A percentile compares a stretch with the other conserved stretches of the same genome.
These are phyloP conservation scores for Arrhopalites spinosus DNA, from an alignment of 2,888 invertebrate genomes.

Conservation along the genomic window DNA sequence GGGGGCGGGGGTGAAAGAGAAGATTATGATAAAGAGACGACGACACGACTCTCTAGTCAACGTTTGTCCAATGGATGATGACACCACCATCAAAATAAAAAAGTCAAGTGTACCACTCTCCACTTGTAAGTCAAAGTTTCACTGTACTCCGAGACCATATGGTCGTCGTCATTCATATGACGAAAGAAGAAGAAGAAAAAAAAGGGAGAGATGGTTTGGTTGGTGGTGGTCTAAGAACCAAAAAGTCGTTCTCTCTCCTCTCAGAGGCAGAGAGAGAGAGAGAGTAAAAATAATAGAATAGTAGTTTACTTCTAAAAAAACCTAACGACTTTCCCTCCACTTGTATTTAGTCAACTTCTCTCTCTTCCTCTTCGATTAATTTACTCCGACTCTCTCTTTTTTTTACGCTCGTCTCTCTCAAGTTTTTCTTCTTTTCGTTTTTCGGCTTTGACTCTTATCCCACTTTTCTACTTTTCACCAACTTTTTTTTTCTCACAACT, in stretches of 20 bases:
- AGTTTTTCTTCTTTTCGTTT: background rate
- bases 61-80: background rate
- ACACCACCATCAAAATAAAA: background rate
- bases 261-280: too few relatives aligned
- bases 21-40: too few relatives aligned
- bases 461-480: conserved; percentile 8
- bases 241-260: background rate
- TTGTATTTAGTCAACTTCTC: conserved; percentile 31
- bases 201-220: too few relatives aligned
- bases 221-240: background rate
- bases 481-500: conserved; percentile 5
- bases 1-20: background rate
- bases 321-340: conserved; percentile 17
- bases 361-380: conserved; percentile 32
- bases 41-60: background rate
- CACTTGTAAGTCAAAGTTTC: too few relatives aligned
- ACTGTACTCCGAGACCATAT: background rate
- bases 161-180: too few relatives aligned
- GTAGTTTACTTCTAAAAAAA: conserved; percentile 12
- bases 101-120: too few relatives aligned
- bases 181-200: background rate
- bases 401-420: background rate
- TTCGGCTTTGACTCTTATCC: conserved; percentile 14
- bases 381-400: conserved; percentile 19
- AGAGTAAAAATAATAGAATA: conserved; percentile 17